Base-by-base conservation (phyloP, 2,797 vertebrate genomes). In the Sebastes baramenuke region DNA sequence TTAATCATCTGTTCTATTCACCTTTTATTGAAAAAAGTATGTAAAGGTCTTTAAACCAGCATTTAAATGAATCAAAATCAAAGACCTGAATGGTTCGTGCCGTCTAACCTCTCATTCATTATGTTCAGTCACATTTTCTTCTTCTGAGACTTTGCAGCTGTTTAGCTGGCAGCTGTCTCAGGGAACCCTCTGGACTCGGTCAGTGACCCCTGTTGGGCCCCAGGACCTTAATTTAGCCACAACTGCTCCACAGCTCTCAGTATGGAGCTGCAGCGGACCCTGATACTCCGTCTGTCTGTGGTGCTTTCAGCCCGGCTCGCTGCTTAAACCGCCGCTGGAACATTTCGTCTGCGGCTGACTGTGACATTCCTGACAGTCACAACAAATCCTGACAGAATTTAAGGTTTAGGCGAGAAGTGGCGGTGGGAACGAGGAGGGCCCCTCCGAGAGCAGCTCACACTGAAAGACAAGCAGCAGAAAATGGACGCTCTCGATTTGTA, bases 321-420 rank as follows among this genome's bases (percentile, higher is more conserved):
- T 68, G 61, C 56, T 64, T 29, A 77, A 77, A 56, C 65, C 46
- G 4, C 36, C 6, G 64, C 77, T 42, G 75, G 72, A 38, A 59
- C 88, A 81, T 88, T 89, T 83, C 55, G 81, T 88, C 88, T 87
- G 83, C 64, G 27, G 62, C 65, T 6, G 49, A n/a, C 85, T 76
- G 84, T 82, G 75, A 92, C 81, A 92, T 92, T 92, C 90, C 85
- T 89, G 87, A 22, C 75, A 69, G 81, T 77, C 84, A 74, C 75
- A 87, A 86, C 82, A 88, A 72, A 88, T 81, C 86, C 78, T 46
- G 66, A 69, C 74, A 87, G 89, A 91, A 88, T 92, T 78, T 89
- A 54, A 86, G 72, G 76, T 81, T 83, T 6, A 85, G 88, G 77
- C 9, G 75, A 84, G 80, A 89, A 83, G 72, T 46, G 27, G 55